Evolutionary conservation across 2,888 invertebrate species (phyloP), one percentile per base, ranked within the genome.

Genomic region (Acleris holmiana): DNA sequence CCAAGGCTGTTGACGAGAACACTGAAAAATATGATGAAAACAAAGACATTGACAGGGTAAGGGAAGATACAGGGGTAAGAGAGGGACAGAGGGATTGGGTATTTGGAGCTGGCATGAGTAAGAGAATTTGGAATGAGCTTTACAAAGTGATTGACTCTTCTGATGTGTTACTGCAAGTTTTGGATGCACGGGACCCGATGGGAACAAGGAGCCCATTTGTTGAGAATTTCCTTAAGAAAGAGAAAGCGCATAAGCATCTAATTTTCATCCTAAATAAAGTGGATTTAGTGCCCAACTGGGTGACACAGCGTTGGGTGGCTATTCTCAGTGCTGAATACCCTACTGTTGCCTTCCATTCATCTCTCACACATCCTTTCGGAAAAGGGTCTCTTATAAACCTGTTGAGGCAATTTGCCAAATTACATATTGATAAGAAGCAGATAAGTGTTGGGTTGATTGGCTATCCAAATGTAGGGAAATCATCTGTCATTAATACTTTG

Each of bases 91-190:
- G 97, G 69, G 99, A 99, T 85, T 98, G 98, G 96, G 96, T 99
- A 2, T 98, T 99, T 95, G 96, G 95, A 58, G 98, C 99, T 25
- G 99, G 99, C 0, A 98, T 98, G 88, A 99, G 99, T 75, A 98
- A 95, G 88, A 94, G 99, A 73, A 99, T 99, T 77, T 99, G 99
- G 99, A 99, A 98, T 92, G 99, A 99, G 84, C 87, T 99, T 50
- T 99, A 99, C 84, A 99, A 99, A 94, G 99, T 99, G 29, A 95
- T 99, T 61, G 99, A 99, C 86, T 99, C 99, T 2, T 98, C 99
- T 0, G 99, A 99, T 94, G 99, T 99, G 4, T 89, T 99, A 17
- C 89, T 99, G 29, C 98, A 99, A 91, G 97, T 99, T 4, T 92
- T 99, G 67, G 99, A 99, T 93, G 99, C 99, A 0, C 94, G 99